Percentiles rank a stretch among this genome's conserved stretches.
Conservation (phyloP, 2,888 invertebrate genomes). For the Petrolisthes manimaculis region DNA sequence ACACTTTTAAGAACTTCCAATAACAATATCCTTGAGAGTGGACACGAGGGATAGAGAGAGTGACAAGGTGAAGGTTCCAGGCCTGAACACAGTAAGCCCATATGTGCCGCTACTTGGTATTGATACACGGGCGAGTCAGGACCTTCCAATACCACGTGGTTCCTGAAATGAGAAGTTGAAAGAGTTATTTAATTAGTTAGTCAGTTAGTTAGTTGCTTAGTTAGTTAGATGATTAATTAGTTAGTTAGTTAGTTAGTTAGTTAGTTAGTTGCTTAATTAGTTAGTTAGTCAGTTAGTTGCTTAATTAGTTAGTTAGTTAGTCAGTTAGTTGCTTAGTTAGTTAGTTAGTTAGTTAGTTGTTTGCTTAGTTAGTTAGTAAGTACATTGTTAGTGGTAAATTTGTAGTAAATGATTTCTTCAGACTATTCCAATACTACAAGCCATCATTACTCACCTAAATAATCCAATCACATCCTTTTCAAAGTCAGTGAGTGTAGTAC, state of each 20-base stretch:
- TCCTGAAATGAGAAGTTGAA: constrained; percentile 26
- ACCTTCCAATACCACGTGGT: constrained; percentile 51
- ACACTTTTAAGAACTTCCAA: constrained; percentile 48
- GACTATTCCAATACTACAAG: background rate
- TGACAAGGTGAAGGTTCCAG: constrained; percentile 63
- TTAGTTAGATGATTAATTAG: no score
- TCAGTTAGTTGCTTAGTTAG: no score
- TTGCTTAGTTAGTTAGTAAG: background rate
- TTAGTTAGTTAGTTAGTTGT: background rate
- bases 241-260: background rate
- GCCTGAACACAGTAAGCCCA: constrained; percentile 61
- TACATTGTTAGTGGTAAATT: background rate
- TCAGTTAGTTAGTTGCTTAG: no score
- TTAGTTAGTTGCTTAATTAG: no score
- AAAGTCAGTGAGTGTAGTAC: constrained; percentile 38
- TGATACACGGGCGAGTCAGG: constrained; percentile 49
- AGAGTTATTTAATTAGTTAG: background rate
- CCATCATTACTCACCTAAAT: constrained; percentile 37
- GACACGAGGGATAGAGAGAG: constrained; percentile 57
- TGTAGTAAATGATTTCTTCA: no score
- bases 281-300: background rate
- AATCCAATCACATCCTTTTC: constrained; percentile 56
- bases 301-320: background rate
- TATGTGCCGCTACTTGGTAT: constrained; percentile 63
- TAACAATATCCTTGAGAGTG: constrained; percentile 50